Conservation (phyloP, 1,140 invertebrate species). For the Drosophila eugracilis region DNA sequence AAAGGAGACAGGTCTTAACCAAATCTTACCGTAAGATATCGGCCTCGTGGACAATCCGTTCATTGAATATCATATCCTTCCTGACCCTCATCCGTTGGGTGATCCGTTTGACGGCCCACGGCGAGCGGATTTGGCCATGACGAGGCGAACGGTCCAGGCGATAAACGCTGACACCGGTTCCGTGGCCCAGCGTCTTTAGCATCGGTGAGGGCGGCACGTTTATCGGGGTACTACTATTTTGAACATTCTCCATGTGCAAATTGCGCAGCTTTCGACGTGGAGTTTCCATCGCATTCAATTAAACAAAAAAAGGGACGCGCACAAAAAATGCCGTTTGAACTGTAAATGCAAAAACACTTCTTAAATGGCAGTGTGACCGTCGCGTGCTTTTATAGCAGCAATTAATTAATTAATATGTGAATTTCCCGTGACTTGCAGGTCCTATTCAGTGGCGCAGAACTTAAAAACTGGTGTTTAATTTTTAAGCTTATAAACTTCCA, state of each 20-base stretch:
- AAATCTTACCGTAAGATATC: constrained; percentile 84
- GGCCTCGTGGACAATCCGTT: constrained; percentile 90
- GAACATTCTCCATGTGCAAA: constrained; percentile 70
- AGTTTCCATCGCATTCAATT: constrained; percentile 63
- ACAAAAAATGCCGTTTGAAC: constrained; percentile 51
- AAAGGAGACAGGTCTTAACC: too few species aligned
- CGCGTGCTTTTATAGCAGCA: neutral
- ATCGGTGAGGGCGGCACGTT: constrained; percentile 76
- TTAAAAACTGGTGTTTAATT: neutral
- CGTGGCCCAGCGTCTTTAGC: constrained; percentile 75
- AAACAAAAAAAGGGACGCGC: constrained; percentile 44
- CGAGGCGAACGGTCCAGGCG: constrained; percentile 90
- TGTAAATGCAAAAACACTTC: constrained; percentile 8
- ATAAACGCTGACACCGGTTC: constrained; percentile 91
- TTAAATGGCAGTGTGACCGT: neutral
- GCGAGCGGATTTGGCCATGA: constrained; percentile 88
- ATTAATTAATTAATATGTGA: neutral
- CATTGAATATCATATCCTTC: constrained; percentile 80
- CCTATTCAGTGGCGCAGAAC: too few species aligned
- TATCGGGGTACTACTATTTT: constrained; percentile 71
- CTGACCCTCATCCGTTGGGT: constrained; percentile 70
- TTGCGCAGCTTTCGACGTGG: constrained; percentile 71
- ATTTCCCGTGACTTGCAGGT: too few species aligned
- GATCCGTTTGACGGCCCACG: constrained; percentile 92
- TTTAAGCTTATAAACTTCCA: neutral